A percentile compares a stretch with the other conserved stretches of the same genome.
phyloP scores from a whole-genome alignment of 2,113 vertebrate species.

The Cinclus mexicanus region DNA sequence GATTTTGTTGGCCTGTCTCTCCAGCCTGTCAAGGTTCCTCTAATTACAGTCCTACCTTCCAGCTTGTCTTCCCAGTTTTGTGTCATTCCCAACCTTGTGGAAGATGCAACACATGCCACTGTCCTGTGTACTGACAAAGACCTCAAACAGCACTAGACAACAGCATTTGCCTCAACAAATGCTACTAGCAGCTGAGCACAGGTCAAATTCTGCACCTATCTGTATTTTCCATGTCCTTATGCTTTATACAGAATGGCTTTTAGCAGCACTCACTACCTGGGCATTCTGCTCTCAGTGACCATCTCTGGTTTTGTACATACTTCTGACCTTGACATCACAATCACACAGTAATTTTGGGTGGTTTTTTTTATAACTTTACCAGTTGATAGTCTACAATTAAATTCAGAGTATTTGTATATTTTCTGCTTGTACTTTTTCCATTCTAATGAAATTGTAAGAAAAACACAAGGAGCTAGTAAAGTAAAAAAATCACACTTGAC shows the following conservation, averaged over 20 bases:
- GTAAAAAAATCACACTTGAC: not conserved
- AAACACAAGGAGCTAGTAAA: not conserved
- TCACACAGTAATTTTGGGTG: not conserved
- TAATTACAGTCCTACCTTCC: not conserved
- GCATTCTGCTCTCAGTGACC: not conserved
- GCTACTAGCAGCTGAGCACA: not conserved
- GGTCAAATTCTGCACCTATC: not conserved
- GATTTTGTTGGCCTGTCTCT: not conserved
- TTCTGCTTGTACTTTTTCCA: not conserved
- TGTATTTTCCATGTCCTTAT: not conserved
- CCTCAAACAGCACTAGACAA: not conserved
- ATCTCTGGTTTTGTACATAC: not conserved
- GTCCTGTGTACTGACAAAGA: not conserved
- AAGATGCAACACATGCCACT: not conserved
- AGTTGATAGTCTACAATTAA: not conserved
- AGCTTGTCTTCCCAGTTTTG: not conserved
- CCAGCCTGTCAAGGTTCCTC: not conserved
- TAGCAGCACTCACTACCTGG: not conserved
- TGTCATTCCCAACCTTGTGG: not conserved
- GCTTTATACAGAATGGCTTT: not conserved
- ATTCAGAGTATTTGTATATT: not conserved
- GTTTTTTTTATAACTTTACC: not conserved
- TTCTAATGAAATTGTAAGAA: not conserved
- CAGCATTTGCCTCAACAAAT: not conserved
- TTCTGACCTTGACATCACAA: not conserved